A percentile compares a stretch with the other conserved stretches of the same genome.
These are phyloP conservation scores for Nebria ingens DNA, from an alignment of 1,140 invertebrate genomes.

Conservation along the genomic window DNA sequence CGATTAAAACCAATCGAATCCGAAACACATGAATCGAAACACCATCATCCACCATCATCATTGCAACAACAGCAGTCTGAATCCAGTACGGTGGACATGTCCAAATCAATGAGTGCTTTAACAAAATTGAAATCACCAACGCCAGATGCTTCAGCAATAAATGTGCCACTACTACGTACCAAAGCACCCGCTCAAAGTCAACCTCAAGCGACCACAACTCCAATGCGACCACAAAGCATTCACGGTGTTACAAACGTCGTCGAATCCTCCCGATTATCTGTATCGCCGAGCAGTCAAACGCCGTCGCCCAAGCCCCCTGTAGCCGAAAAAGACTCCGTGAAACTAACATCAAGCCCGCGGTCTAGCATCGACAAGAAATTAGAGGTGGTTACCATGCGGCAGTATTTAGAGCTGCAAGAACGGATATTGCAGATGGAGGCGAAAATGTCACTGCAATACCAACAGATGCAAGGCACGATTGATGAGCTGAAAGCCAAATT, in stretches of 20 bases:
- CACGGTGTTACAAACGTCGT: constrained; percentile 10
- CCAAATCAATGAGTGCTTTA: constrained; percentile 25
- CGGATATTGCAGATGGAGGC: constrained; percentile 47
- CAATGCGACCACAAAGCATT: constrained; percentile 16
- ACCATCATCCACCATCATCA: constrained; percentile 17
- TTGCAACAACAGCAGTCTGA: constrained; percentile 14
- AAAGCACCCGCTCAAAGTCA: constrained; percentile 19
- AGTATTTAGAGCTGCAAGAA: constrained; percentile 33
- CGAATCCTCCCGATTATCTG: neutral
- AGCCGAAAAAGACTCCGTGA: neutral
- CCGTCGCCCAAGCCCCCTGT: constrained; percentile 13
- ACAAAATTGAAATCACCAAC: constrained; percentile 24
- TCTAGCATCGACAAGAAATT: constrained; percentile 5
- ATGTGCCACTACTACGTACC: constrained; percentile 17
- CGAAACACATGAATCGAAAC: constrained; percentile 16
- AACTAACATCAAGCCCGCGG: neutral
- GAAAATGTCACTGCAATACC: constrained; percentile 45
- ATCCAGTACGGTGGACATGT: constrained; percentile 24
- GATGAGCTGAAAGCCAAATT: constrained; percentile 44
- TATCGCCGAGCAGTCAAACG: constrained; percentile 2
- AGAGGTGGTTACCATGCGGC: constrained; percentile 15
- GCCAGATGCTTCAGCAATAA: constrained; percentile 21
- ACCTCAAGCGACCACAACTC: constrained; percentile 18
- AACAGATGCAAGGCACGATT: constrained; percentile 40
- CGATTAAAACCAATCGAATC: constrained; percentile 18